Evolutionary conservation across 2,797 vertebrate genomes (phyloP), one percentile per base, ranked within the genome.

Genomic region (Peromyscus melanophrys): DNA sequence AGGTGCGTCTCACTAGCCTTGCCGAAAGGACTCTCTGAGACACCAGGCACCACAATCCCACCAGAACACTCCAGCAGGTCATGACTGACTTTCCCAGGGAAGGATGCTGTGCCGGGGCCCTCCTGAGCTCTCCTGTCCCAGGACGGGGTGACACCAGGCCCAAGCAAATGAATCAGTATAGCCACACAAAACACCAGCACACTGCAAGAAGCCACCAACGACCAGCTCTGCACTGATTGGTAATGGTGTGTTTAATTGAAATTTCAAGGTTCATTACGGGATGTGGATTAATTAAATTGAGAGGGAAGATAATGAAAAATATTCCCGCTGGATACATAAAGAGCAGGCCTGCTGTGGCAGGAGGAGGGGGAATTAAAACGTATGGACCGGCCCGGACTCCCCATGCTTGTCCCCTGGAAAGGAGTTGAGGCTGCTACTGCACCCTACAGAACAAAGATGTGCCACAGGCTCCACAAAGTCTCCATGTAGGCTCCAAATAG

Each of bases 181-280:
- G 84, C 78, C 0, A 76, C 63, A 88, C 82, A 59, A 65, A 69
- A 61, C 46, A 3, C 57, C 67, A 0, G 87, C 93, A n/a, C 0
- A 71, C 95, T 89, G 55, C 7, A 67, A 95, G 97, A 9, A 52
- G 77, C 67, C 6, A 0, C 82, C 87, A n/a, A 21, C 89, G 1
- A 3, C 90, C 91, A 69, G 78, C 96, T 93, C 97, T 78, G 97
- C 73, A 96, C 97, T 96, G 98, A 98, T 98, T 96, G 94, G 98
- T 91, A 96, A 97, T 96, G 96, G 97, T 98, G 98, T 97, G 98
- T 98, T 98, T 98, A 98, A 99, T 99, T 98, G 98, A 98, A 98
- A 98, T 98, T 98, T 98, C 98, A 98, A 98, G 98, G 98, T 98
- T 99, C 98, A 98, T 99, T 99, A 98, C 97, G 98, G 98, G 97